These are phyloP conservation scores for Diadophis punctatus DNA, from an alignment of 2,113 vertebrate genomes.

Conservation along the genomic window DNA sequence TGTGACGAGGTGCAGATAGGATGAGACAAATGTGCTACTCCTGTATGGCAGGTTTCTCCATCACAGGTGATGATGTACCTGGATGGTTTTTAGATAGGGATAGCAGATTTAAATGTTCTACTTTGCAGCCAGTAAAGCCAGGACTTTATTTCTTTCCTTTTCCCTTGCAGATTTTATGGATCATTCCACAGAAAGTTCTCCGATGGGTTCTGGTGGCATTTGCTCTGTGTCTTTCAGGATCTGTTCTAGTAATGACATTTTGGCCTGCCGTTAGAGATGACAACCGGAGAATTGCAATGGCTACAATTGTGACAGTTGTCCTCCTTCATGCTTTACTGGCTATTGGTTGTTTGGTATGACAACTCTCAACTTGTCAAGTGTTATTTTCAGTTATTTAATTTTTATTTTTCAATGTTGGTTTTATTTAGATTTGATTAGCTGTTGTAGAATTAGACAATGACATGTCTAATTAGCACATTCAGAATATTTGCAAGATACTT, in stretches of 20 bases:
- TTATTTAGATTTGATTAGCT: neutral
- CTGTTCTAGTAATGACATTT: constrained; percentile 89
- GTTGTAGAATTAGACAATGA: neutral
- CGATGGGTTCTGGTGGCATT: constrained; percentile 83
- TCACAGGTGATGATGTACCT: neutral
- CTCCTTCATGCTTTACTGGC: constrained; percentile 84
- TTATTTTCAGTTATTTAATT: neutral
- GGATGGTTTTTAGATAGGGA: neutral
- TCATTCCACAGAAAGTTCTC: constrained; percentile 78
- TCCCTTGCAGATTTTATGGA: constrained; percentile 83
- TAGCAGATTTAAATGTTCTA: neutral
- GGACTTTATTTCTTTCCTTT: constrained; percentile 21
- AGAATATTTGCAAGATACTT: neutral
- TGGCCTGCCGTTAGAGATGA: constrained; percentile 93
- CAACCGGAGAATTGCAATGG: constrained; percentile 76
- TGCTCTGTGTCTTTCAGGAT: constrained; percentile 88
- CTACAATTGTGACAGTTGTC: constrained; percentile 72
- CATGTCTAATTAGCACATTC: neutral
- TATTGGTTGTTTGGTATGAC: constrained; percentile 87
- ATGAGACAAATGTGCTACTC: neutral
- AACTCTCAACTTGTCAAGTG: neutral
- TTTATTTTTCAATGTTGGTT: neutral
- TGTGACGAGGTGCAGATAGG: neutral
- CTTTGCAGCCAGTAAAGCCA: neutral
- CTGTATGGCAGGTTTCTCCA: neutral